Conservation (phyloP, 2,888 invertebrate genomes). For the Spicauda simplicius region DNA sequence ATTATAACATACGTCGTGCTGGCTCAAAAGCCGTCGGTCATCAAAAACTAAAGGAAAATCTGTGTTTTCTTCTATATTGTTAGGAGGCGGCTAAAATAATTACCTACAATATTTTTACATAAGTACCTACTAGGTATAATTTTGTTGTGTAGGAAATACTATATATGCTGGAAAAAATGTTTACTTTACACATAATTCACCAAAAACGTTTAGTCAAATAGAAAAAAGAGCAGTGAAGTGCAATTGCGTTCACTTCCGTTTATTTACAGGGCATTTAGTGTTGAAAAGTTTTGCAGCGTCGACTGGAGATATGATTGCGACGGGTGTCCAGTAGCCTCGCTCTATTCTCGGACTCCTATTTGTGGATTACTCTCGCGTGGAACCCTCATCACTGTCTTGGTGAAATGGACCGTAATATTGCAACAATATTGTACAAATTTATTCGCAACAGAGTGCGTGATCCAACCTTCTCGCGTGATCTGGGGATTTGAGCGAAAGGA, state of each 20-base stretch:
- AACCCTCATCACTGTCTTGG: conserved; percentile 58
- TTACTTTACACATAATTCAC: too few relatives aligned
- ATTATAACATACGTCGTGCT: too few relatives aligned
- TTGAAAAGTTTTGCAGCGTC: conserved; percentile 59
- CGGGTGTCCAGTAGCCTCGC: conserved; percentile 77
- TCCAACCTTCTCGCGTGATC: conserved; percentile 57
- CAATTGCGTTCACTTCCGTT: conserved; percentile 11
- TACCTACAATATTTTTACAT: too few relatives aligned
- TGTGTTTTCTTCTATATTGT: too few relatives aligned
- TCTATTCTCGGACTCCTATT: conserved; percentile 83
- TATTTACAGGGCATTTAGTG: conserved; percentile 34
- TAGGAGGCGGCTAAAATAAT: too few relatives aligned
- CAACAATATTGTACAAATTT: conserved; percentile 59
- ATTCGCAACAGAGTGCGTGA: conserved; percentile 41
- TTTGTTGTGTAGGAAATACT: too few relatives aligned
- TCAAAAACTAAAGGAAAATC: too few relatives aligned
- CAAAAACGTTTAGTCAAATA: too few relatives aligned
- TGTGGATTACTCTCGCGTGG: conserved; percentile 77
- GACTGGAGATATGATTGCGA: conserved; percentile 74
- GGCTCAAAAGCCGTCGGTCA: too few relatives aligned
- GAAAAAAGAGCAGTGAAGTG: neutral
- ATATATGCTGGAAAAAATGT: too few relatives aligned
- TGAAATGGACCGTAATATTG: conserved; percentile 63
- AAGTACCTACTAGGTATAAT: too few relatives aligned
- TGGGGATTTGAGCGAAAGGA: conserved; percentile 69